Base-by-base conservation (phyloP, 2,888 invertebrate genomes). In the Sabellastarte sp. region DNA sequence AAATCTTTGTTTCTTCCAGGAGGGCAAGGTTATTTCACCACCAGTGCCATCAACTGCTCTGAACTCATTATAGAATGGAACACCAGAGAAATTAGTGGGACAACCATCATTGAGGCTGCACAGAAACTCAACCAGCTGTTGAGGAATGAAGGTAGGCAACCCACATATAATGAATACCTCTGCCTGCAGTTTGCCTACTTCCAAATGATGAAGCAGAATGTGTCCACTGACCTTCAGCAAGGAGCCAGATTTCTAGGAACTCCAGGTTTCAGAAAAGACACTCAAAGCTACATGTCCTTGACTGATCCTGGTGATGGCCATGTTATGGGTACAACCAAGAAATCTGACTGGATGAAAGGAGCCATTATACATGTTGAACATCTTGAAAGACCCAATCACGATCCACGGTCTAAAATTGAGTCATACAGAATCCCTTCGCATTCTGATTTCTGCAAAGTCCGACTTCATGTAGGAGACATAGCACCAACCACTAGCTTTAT, bases 291-390 rank as follows among this genome's bases (percentile, higher is more conserved):
- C 62, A 73, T 73, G 73, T 73, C 74, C 20, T 59, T 73, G 24
- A 74, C 74, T 5, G 74, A 74, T 59, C 74, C 74, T 0, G 74
- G 74, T 1, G 74, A 74, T 33, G 74, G 74, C 2, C 74, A 74
- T 57, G 69, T 73, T 29, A 61, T 74, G 61, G 74, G 74, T 15
- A 74, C 74, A 5, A 73, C 74, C 20, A 63, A 73, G 41, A 73
- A 70, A 59, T 57, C 64, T 10, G 74, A 74, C 24, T 74, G 74
- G 74, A 69, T 74, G 72, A 60, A 67, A 60, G 74, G 74, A 20
- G 72, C 74, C 57, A 74, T 74, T 32, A 69, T 74, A 41, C 74
- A 74, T 59, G 74, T 74, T 60, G 74, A 74, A 63, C 74, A 74
- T 66, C 63, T 74, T n/a, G 74, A 74, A 62, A 61, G 72, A 20